Conservation (phyloP, 2,113 vertebrate species). For the Elgaria multicarinata region DNA sequence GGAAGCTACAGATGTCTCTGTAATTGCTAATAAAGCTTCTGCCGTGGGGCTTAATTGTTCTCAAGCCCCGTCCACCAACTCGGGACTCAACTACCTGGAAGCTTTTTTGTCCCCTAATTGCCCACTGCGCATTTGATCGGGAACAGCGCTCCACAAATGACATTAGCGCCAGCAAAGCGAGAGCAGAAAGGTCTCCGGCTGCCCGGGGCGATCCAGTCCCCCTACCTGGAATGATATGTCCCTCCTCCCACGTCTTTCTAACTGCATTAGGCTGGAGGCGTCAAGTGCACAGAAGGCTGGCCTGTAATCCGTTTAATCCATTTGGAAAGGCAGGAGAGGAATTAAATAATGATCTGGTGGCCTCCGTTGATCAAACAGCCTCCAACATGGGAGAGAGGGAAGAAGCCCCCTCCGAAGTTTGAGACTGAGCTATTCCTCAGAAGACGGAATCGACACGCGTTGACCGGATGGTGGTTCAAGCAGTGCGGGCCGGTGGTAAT, state of each 20-base stretch:
- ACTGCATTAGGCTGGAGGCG: slow-evolving; percentile 45
- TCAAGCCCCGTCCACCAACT: neutral
- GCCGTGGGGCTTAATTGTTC: neutral
- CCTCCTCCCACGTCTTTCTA: slow-evolving; percentile 40
- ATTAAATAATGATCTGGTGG: no score
- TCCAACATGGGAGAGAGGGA: fast-evolving
- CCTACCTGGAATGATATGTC: slow-evolving; percentile 19
- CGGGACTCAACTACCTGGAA: neutral
- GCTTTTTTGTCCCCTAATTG: slow-evolving; percentile 56
- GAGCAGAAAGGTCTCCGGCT: slow-evolving; percentile 65
- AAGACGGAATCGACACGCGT: neutral
- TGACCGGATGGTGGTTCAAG: no score
- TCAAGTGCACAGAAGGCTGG: slow-evolving; percentile 49
- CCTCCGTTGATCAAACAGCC: slow-evolving; percentile 49
- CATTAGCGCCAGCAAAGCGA: slow-evolving; percentile 32
- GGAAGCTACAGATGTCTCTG: neutral
- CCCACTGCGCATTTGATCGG: slow-evolving; percentile 59
- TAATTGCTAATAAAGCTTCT: neutral
- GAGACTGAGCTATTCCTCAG: neutral
- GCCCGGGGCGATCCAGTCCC: slow-evolving; percentile 58
- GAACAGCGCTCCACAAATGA: slow-evolving; percentile 58
- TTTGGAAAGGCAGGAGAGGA: neutral
- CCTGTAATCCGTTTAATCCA: slow-evolving; percentile 52
- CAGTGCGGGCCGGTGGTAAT: neutral
- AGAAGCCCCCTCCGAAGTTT: fast-evolving